Evolutionary conservation across 2,888 invertebrate genomes (phyloP), one percentile per base, ranked within the genome.

Genomic region (Adelognathus sp.): DNA sequence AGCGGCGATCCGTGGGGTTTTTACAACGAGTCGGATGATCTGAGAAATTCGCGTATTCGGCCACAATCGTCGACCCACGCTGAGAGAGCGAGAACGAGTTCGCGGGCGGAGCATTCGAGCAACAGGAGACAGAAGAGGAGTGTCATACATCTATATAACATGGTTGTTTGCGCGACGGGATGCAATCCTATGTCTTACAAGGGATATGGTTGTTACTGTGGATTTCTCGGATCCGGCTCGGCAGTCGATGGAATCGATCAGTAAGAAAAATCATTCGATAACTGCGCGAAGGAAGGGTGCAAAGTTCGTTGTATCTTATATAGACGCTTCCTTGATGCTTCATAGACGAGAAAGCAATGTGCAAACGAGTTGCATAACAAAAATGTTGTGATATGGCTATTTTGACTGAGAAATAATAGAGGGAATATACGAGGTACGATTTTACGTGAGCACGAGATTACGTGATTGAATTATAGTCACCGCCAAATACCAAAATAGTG

Each of bases 201-300:
- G 89, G 97, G 97, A 7, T 97, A 98, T 86, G 97, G 97, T 1
- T 98, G 97, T 90, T 98, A 96, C 90, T 98, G 97, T 87, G 97
- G 98, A 2, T 96, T 97, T 89, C 93, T 97, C 1, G 97, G 97
- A 0, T 94, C 95, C 0, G 97, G 97, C 6, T 92, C 94, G 79
- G 94, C 96, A 1, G 95, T 96, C 31, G 97, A 97, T 91, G 96
- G 95, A 21, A 97, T 97, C 80, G 97, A 96, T 90, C 94, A 94
- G 96, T 96, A 90, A 86, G 86, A 18, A 56, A 36, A 18, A 63
- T 29, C 14, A 11, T 41, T 66, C 11, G 3, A 4, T 18, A 16
- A n/a, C n/a, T n/a, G n/a, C n/a, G n/a, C n/a, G n/a, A n/a, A n/a
- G n/a, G n/a, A n/a, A n/a, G n/a, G n/a, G n/a, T n/a, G n/a, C n/a